A percentile compares a stretch with the other conserved stretches of the same genome.
Conservation (phyloP, 2,888 invertebrate genomes). For the Eledone cirrhosa region DNA sequence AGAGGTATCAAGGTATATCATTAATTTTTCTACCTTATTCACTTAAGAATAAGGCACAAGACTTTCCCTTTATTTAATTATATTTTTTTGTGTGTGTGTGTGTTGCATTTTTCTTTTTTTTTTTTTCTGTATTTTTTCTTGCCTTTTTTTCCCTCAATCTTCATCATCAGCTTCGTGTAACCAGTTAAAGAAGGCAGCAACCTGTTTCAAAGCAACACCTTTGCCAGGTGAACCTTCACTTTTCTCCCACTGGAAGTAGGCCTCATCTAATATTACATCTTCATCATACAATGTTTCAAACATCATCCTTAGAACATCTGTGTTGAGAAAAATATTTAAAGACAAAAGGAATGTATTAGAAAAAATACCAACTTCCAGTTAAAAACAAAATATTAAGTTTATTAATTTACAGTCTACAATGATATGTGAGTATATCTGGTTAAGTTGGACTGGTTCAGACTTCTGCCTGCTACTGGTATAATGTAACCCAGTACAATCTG, state of each 20-base stretch:
- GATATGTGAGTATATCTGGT: too few species aligned
- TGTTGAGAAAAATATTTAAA: neutral
- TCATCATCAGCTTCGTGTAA: constrained; percentile 5
- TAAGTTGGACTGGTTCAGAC: too few species aligned
- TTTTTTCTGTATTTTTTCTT: neutral
- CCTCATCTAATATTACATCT: constrained; percentile 1
- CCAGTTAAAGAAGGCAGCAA: constrained; percentile 15
- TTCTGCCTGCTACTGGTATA: too few species aligned
- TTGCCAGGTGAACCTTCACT: constrained; percentile 21
- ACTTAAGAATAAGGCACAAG: neutral
- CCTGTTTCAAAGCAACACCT: constrained; percentile 18
- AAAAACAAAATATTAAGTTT: too few species aligned
- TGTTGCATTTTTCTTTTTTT: neutral
- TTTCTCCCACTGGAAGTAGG: constrained; percentile 23
- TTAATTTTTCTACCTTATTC: neutral
- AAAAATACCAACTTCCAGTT: neutral
- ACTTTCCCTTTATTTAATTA: neutral
- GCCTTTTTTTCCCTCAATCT: neutral
- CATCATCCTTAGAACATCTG: constrained; percentile 12
- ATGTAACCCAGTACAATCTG: too few species aligned
- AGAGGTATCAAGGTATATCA: neutral
- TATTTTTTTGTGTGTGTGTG: neutral
- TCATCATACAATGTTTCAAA: constrained; percentile 13
- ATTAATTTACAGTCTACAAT: too few species aligned
- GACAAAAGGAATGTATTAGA: neutral